Evolutionary conservation across 1,140 invertebrate species (phyloP), one percentile per base, ranked within the genome.

Genomic region (Tetramorium alpestre): DNA sequence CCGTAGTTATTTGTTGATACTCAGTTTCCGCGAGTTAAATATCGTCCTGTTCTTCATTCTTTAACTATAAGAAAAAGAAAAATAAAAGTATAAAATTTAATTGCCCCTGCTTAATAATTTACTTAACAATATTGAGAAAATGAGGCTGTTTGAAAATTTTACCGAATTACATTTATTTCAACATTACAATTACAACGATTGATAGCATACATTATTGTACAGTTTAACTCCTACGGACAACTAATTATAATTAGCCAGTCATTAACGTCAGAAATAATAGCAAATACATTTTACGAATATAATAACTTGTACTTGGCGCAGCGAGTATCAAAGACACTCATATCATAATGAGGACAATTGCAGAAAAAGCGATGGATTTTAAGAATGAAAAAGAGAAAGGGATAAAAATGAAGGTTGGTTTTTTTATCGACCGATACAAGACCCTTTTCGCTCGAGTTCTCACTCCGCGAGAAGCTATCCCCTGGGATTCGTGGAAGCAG

Each of bases 391-490:
- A 16, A 73, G 3, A 18, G 38, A 38, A 44, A 51, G 62, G 16
- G 58, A n/a, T 16, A 47, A 13, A n/a, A 33, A 11, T 0, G 44
- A 56, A 18, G 7, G 8, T 81, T 18, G 65, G 16, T 41, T 84
- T 62, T 62, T 60, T 28, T 25, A 62, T 73, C 38, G 69, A 73
- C 13, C 80, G 54, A 84, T 84, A 84, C 80, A 73, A 11, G 28
- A 49, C 8, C 25, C 80, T 62, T 47, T 44, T 84, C 80, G 25
- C 25, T 73, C 13, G 54, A 84, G 41, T 84, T 84, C 41, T 62
- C 69, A 62, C 69, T 13, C 80, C 69, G 41, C 51, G 38, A 70
- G 44, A 33, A 82, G 22, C 18, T 58, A 73, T 75, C 18, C 51
- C 56, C 16, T 62, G 80, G 13, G 54, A 56, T 62, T 49, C 44